Evolutionary conservation across 2,888 invertebrate genomes (phyloP), one percentile per base, ranked within the genome.

Genomic region (Agapetus fuscipes): DNA sequence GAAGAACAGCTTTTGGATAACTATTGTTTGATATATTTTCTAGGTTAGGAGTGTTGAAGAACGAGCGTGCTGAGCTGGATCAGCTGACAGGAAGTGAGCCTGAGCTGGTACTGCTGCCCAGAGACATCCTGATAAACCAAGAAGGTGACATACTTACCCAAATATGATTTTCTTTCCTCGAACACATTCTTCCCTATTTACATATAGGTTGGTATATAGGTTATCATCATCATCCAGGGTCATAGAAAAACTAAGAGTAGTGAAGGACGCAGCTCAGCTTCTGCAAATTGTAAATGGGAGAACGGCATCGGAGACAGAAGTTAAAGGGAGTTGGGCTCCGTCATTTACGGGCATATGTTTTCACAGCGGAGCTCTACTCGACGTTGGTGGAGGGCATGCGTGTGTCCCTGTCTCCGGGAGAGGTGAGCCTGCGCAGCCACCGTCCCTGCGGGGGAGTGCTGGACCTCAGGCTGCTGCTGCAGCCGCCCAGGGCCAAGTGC

Each of bases 351-450:
- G n/a, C n/a, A n/a, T n/a, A n/a, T n/a, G n/a, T n/a, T n/a, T n/a
- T n/a, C n/a, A n/a, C 57, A 78, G 78, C 72, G 32, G 51, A 57
- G 2, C 54, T 58, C 0, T 72, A 67, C 38, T 53, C 52, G 0
- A 61, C 61, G 34, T 69, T 62, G 29, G 54, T 72, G 12, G 62
- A 64, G 34, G 50, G 48, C 0, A 62, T n/a, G n/a, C n/a, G n/a
- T n/a, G n/a, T n/a, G n/a, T n/a, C n/a, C n/a, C n/a, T n/a, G n/a
- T n/a, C n/a, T n/a, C n/a, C n/a, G n/a, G n/a, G n/a, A n/a, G n/a
- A 83, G 53, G 56, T 88, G 0, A 87, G 89, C 59, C 62, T 89
- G 34, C 66, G 89, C 29, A 83, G 82, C 54, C 83, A 79, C 56
- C 71, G 45, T 6, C 40, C 43, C 35, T 72, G 87, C 11, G 87